These are phyloP conservation scores for Nerophis ophidion DNA, from an alignment of 2,113 vertebrate genomes.

Conservation along the genomic window DNA sequence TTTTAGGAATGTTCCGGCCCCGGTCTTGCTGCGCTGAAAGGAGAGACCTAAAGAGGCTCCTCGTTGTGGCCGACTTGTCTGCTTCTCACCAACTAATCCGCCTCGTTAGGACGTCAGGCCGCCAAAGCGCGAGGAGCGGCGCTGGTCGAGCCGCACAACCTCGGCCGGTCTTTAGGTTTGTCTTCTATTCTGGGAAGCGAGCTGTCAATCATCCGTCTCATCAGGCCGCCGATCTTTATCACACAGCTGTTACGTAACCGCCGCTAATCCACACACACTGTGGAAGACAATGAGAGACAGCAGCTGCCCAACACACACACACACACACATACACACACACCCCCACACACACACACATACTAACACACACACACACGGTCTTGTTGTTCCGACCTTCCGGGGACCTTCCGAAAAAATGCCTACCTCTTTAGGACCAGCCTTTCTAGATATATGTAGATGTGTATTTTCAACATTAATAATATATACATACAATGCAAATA, in stretches of 20 bases:
- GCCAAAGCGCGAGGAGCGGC: neutral
- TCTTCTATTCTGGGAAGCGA: slow-evolving; percentile 4
- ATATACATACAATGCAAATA: too few species aligned
- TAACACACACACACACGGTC: too few species aligned
- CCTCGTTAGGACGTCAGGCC: slow-evolving; percentile 1
- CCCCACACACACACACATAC: too few species aligned
- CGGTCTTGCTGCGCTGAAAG: neutral
- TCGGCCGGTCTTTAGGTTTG: neutral
- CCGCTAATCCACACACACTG: neutral
- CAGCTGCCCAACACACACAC: neutral
- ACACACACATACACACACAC: neutral
- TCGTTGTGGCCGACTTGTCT: neutral
- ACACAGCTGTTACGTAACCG: slow-evolving; percentile 5
- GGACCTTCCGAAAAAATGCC: too few species aligned
- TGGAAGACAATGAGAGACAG: neutral
- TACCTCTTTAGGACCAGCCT: too few species aligned
- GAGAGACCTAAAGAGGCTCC: neutral
- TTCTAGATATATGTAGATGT: too few species aligned
- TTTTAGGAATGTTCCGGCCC: too few species aligned
- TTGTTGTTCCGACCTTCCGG: too few species aligned
- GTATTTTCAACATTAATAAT: too few species aligned
- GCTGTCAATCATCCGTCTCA: slow-evolving; percentile 5
- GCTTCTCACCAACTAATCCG: neutral
- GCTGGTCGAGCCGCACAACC: neutral
- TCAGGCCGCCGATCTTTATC: slow-evolving; percentile 1